A percentile compares a stretch with the other conserved stretches of the same genome.
Conservation (phyloP, 2,797 vertebrate species). For the Mallotus villosus region DNA sequence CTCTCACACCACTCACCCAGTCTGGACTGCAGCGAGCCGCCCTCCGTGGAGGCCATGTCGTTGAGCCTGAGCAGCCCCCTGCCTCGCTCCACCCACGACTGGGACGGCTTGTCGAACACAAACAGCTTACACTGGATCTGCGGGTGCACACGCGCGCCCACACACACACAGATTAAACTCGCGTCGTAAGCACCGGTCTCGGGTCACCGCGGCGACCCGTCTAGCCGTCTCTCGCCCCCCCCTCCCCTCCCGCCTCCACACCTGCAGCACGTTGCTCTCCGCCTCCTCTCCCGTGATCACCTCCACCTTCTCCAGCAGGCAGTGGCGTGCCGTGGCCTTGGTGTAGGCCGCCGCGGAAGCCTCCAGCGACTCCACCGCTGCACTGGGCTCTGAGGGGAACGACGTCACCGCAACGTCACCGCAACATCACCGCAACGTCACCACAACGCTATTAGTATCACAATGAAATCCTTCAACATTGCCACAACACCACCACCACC, state of each 20-base stretch:
- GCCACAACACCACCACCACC: neutral
- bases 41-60: slow-evolving; percentile 83
- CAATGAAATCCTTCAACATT: no score
- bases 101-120: slow-evolving; percentile 84
- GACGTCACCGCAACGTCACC: neutral
- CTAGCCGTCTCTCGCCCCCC: no score
- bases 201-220: neutral
- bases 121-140: slow-evolving; percentile 88
- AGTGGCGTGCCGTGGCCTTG: slow-evolving; percentile 81
- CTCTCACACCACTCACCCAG: slow-evolving; percentile 68
- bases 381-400: neutral
- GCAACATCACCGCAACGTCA: neutral
- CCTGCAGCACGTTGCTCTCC: slow-evolving; percentile 85
- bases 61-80: slow-evolving; percentile 85
- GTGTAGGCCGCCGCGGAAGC: slow-evolving; percentile 86
- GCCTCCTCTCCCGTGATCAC: slow-evolving; percentile 85
- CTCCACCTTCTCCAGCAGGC: slow-evolving; percentile 83
- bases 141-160: slow-evolving; percentile 13
- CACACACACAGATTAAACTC: neutral
- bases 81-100: slow-evolving; percentile 86
- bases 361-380: slow-evolving; percentile 77
- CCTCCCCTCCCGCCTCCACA: slow-evolving; percentile 33
- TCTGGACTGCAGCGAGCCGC: slow-evolving; percentile 81
- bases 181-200: neutral
- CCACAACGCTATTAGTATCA: neutral